These are phyloP conservation scores for Clamator glandarius DNA, from an alignment of 2,797 vertebrate genomes.

Conservation along the genomic window DNA sequence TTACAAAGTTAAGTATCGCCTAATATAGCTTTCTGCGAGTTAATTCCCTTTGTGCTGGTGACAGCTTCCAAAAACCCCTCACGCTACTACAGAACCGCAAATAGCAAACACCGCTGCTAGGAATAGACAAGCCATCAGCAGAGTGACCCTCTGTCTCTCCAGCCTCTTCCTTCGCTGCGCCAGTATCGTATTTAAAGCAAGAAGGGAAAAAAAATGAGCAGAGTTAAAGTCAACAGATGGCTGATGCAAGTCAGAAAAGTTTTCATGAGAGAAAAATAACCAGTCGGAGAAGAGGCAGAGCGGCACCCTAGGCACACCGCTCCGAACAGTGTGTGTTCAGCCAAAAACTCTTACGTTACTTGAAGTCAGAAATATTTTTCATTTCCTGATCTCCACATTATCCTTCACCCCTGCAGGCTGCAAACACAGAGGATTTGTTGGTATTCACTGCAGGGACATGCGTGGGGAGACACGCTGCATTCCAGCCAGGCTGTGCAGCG, in stretches of 20 bases:
- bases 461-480: background rate
- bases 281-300: background rate
- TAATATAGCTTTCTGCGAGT: background rate
- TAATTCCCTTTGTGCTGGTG: background rate
- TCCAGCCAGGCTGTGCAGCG: background rate
- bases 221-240: background rate
- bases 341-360: accelerated
- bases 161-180: slow-evolving; percentile 21
- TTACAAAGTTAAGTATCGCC: background rate
- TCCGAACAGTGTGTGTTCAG: accelerated
- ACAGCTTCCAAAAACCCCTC: slow-evolving; percentile 36
- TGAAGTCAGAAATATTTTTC: background rate
- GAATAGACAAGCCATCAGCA: background rate
- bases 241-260: background rate
- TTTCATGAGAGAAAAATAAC: background rate
- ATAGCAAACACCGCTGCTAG: slow-evolving; percentile 1
- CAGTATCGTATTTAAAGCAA: background rate
- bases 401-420: background rate
- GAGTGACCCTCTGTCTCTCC: background rate
- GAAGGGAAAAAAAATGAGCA: background rate
- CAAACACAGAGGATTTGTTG: accelerated
- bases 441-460: background rate
- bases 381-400: background rate
- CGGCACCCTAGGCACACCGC: background rate
- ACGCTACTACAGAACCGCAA: background rate